phyloP scores from a whole-genome alignment of 2,888 invertebrate species.

The Cecidostiba fungosa region DNA sequence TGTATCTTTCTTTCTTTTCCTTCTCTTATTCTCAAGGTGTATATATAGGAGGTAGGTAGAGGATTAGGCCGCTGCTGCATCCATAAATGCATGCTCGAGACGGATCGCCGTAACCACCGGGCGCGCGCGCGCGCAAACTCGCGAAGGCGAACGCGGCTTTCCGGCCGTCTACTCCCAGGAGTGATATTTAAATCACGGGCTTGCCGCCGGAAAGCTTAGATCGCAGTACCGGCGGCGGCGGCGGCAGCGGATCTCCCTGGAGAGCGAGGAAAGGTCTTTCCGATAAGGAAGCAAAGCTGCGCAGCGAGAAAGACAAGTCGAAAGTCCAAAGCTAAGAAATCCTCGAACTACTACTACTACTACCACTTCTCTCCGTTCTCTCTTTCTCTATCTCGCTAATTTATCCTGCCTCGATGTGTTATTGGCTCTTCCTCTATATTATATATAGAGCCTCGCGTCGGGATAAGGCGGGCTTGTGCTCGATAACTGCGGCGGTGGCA shows the following conservation, averaged over 20 bases:
- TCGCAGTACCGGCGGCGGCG: constrained; percentile 28
- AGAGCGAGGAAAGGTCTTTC: constrained; percentile 57
- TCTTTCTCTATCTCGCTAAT: constrained; percentile 43
- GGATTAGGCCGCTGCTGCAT: constrained; percentile 8
- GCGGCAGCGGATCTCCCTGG: constrained; percentile 33
- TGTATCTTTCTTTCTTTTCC: not conserved
- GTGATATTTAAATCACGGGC: constrained; percentile 70
- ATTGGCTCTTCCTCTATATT: not conserved
- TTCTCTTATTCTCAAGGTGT: not conserved
- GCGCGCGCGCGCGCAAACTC: constrained; percentile 28
- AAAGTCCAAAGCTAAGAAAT: constrained; percentile 15
- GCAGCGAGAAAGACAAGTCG: not conserved
- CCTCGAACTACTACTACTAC: not conserved
- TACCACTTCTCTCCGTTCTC: constrained; percentile 39
- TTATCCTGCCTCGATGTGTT: constrained; percentile 28
- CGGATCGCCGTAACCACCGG: constrained; percentile 50
- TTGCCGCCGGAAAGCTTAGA: constrained; percentile 63
- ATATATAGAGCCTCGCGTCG: not conserved
- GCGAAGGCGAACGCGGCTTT: constrained; percentile 15
- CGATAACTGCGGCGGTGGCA: constrained; percentile 14
- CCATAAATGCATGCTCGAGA: constrained; percentile 37
- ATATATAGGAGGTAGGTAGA: not conserved
- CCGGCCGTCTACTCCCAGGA: constrained; percentile 56
- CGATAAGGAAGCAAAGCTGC: constrained; percentile 55
- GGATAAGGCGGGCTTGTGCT: not conserved